Evolutionary conservation across 2,797 vertebrate genomes (phyloP).

Genomic region (Phataginus tetradactyla): DNA sequence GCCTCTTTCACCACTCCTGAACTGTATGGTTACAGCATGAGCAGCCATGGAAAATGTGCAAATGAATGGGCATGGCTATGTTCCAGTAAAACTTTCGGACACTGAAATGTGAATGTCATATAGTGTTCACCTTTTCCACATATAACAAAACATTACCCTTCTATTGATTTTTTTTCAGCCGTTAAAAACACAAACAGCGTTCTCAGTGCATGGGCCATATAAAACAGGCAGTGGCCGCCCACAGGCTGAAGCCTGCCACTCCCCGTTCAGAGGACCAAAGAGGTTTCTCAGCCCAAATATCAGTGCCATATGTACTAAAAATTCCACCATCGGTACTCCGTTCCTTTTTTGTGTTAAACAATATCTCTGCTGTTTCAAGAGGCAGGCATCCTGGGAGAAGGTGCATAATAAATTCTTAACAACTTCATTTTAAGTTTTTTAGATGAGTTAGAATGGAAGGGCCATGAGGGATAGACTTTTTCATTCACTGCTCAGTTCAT

Average conservation of each 20-base stretch:
- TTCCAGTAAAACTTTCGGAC: neutral
- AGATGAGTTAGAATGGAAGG: neutral
- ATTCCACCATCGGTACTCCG: neutral
- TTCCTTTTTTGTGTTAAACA: neutral
- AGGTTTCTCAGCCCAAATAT: neutral
- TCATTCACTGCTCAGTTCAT: neutral
- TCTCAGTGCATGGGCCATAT: neutral
- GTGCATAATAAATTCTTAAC: neutral
- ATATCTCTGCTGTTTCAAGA: slow-evolving; percentile 3
- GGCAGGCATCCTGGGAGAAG: neutral
- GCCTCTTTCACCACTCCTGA: neutral
- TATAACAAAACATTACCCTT: neutral
- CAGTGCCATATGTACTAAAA: neutral
- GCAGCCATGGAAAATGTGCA: neutral
- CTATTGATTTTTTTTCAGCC: neutral
- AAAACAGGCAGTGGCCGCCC: neutral
- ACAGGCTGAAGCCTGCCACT: neutral
- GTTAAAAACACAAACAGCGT: slow-evolving; percentile 12
- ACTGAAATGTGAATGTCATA: neutral
- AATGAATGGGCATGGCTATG: neutral
- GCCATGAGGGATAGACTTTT: neutral
- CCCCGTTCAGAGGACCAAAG: neutral
- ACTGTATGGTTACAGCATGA: neutral
- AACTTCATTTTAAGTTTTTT: neutral
- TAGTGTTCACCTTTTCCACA: neutral